Conservation (phyloP, 2,888 invertebrate species). For the Lycocerus yunnanus region DNA sequence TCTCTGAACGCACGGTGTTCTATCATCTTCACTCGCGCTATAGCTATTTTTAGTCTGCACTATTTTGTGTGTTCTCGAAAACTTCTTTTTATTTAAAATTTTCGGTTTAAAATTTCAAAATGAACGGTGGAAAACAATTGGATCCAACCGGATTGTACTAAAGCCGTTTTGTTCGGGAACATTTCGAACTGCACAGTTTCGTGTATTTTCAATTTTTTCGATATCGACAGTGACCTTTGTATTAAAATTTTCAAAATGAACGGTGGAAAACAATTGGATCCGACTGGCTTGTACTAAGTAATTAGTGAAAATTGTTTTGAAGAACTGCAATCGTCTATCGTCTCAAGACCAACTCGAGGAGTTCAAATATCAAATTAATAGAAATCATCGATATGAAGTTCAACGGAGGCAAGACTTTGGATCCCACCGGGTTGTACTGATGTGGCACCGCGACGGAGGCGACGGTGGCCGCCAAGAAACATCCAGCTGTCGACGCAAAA, state of each 20-base stretch:
- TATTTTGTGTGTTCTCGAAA: neutral
- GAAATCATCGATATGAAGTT: constrained; percentile 28
- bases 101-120: constrained; percentile 33
- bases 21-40: constrained; percentile 27
- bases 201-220: constrained; percentile 39
- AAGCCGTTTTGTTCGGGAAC: neutral
- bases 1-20: constrained; percentile 37
- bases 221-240: constrained; percentile 9
- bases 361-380: neutral
- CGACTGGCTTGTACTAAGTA: constrained; percentile 52
- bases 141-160: constrained; percentile 55
- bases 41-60: neutral
- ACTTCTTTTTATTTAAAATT: neutral
- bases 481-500: constrained; percentile 55
- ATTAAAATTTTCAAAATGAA: constrained; percentile 45
- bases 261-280: constrained; percentile 53
- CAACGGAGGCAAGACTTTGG: constrained; percentile 40
- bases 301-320: constrained; percentile 17
- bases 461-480: constrained; percentile 56
- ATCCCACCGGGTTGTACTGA: constrained; percentile 56
- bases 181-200: neutral
- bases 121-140: constrained; percentile 54
- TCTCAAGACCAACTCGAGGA: neutral
- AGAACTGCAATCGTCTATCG: constrained; percentile 1
- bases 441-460: constrained; percentile 54